These are phyloP conservation scores for Parnassius mnemosyne DNA, from an alignment of 2,888 invertebrate genomes.

Conservation along the genomic window DNA sequence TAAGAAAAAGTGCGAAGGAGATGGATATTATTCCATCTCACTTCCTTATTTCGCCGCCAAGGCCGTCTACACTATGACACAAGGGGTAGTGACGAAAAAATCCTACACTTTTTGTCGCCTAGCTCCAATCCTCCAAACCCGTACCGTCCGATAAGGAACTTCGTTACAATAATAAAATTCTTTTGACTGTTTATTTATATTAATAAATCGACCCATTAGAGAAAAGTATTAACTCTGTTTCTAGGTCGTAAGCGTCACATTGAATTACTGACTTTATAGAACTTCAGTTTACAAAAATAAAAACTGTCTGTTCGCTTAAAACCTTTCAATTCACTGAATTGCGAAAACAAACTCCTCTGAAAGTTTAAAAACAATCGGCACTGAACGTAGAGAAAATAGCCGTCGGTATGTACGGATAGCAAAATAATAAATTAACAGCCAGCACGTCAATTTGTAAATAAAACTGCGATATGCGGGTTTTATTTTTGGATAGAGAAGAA, in stretches of 20 bases:
- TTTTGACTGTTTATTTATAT: too few species aligned
- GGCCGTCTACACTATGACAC: too few species aligned
- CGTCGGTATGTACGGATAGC: neutral
- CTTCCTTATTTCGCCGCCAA: too few species aligned
- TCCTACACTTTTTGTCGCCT: too few species aligned
- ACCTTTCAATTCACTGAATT: slow-evolving; percentile 4
- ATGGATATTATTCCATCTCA: too few species aligned
- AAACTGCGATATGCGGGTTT: neutral
- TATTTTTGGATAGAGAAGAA: neutral
- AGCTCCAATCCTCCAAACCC: too few species aligned
- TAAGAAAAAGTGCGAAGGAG: too few species aligned
- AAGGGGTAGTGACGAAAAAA: too few species aligned
- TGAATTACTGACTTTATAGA: neutral
- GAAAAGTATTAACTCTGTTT: neutral
- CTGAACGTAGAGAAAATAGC: slow-evolving; percentile 11
- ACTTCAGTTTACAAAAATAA: slow-evolving; percentile 15
- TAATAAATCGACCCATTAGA: too few species aligned
- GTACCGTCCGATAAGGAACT: too few species aligned
- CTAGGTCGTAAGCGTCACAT: slow-evolving; percentile 3
- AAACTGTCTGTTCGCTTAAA: slow-evolving; percentile 10
- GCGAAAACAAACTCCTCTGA: slow-evolving; percentile 13
- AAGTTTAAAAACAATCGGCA: slow-evolving; percentile 16
- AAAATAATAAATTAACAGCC: slow-evolving; percentile 16
- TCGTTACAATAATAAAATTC: too few species aligned
- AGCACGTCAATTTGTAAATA: slow-evolving; percentile 6